Evolutionary conservation across 1,140 invertebrate genomes (phyloP).

Genomic region (Heliothis subflexa): DNA sequence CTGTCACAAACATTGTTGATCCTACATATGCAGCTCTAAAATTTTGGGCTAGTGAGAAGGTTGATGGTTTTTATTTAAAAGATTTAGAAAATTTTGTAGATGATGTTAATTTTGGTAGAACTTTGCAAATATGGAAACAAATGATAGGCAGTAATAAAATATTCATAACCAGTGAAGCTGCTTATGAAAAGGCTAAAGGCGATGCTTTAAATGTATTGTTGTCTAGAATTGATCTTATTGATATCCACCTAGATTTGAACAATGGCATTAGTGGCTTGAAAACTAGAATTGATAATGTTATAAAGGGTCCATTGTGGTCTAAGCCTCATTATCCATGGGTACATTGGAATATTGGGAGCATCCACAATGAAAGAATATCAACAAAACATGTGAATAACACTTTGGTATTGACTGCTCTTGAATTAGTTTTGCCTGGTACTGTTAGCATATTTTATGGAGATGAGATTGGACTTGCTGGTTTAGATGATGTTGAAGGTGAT

Average conservation of each 20-base stretch:
- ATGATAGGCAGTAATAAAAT: conserved; percentile 88
- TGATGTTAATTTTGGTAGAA: conserved; percentile 80
- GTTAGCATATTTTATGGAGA: conserved; percentile 94
- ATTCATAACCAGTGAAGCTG: conserved; percentile 89
- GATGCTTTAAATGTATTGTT: conserved; percentile 85
- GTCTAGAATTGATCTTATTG: conserved; percentile 89
- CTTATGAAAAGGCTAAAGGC: conserved; percentile 83
- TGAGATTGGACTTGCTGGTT: conserved; percentile 88
- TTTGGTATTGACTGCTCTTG: conserved; percentile 88
- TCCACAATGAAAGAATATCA: conserved; percentile 87
- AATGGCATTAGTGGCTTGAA: conserved; percentile 87
- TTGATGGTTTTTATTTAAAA: conserved; percentile 94
- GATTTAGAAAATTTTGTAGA: conserved; percentile 87
- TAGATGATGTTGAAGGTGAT: conserved; percentile 86
- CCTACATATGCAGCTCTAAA: conserved; percentile 86
- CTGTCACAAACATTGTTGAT: conserved; percentile 64
- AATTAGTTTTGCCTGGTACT: conserved; percentile 92
- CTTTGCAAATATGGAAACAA: conserved; percentile 89
- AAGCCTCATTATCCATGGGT: conserved; percentile 90
- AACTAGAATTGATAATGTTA: conserved; percentile 86
- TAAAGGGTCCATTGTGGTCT: conserved; percentile 87
- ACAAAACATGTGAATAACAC: conserved; percentile 87
- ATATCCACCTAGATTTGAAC: conserved; percentile 88
- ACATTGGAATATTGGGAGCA: conserved; percentile 91
- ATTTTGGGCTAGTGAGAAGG: conserved; percentile 89